Conservation (phyloP, 2,113 vertebrate species). For the Ageneiosus marmoratus region DNA sequence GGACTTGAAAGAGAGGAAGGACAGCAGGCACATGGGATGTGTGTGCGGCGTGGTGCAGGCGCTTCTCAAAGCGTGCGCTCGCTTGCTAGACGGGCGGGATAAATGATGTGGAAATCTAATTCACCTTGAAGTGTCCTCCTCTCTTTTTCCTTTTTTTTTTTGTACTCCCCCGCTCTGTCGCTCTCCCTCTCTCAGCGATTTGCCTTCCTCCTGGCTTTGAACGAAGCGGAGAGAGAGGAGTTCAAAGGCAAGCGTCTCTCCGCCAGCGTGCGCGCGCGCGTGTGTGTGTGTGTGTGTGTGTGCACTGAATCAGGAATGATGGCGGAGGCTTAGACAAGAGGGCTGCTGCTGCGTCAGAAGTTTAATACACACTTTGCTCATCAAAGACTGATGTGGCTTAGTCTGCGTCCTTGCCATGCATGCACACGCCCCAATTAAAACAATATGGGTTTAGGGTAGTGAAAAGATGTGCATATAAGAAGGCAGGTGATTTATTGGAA, state of each 20-base stretch:
- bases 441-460: slow-evolving; percentile 55
- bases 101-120: slow-evolving; percentile 81
- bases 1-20: slow-evolving; percentile 62
- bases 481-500: slow-evolving; percentile 1
- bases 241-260: slow-evolving; percentile 72
- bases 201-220: slow-evolving; percentile 72
- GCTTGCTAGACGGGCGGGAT: slow-evolving; percentile 68
- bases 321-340: slow-evolving; percentile 57
- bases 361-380: slow-evolving; percentile 61
- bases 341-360: slow-evolving; percentile 53
- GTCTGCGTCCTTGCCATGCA: slow-evolving; percentile 61
- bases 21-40: slow-evolving; percentile 50
- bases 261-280: slow-evolving; percentile 42
- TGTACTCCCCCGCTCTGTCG: slow-evolving; percentile 47
- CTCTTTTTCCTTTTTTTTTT: slow-evolving; percentile 48
- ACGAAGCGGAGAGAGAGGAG: slow-evolving; percentile 67
- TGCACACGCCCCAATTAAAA: slow-evolving; percentile 64
- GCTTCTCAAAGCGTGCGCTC: slow-evolving; percentile 74
- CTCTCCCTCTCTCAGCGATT: slow-evolving; percentile 52
- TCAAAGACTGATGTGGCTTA: slow-evolving; percentile 71
- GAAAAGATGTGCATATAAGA: not conserved
- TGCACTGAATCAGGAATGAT: slow-evolving; percentile 61
- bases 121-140: slow-evolving; percentile 81
- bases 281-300: slow-evolving; percentile 19
- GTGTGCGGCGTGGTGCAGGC: slow-evolving; percentile 63